These are phyloP conservation scores for Pseudomyrmex sp. DNA, from an alignment of 1,140 invertebrate species.

Conservation along the genomic window DNA sequence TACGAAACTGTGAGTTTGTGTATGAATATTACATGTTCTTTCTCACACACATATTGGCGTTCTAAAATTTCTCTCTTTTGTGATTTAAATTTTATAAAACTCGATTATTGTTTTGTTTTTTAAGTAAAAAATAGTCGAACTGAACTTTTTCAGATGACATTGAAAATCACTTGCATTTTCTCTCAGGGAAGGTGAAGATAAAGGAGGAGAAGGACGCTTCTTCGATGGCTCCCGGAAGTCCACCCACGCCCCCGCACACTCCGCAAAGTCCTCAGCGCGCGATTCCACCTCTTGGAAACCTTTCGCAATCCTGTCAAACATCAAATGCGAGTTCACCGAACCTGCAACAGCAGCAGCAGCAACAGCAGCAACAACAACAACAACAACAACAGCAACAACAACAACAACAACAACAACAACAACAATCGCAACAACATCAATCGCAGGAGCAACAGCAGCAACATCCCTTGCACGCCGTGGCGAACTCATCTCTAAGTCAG, in stretches of 20 bases:
- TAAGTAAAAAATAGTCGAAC: background rate
- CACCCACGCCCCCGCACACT: slow-evolving; percentile 83
- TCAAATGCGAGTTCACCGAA: slow-evolving; percentile 74
- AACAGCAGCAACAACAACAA: slow-evolving; percentile 43
- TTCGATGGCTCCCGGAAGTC: slow-evolving; percentile 83
- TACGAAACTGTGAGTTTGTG: slow-evolving; percentile 16
- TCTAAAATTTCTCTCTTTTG: background rate
- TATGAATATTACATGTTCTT: background rate
- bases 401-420: slow-evolving; percentile 59
- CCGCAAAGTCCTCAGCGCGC: slow-evolving; percentile 83
- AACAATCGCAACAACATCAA: slow-evolving; percentile 56
- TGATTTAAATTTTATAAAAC: background rate
- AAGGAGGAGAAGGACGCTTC: slow-evolving; percentile 83
- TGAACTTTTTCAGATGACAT: background rate
- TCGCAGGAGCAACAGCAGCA: slow-evolving; percentile 58
- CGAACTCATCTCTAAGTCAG: slow-evolving; percentile 79
- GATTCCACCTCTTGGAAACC: slow-evolving; percentile 77
- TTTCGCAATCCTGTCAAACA: slow-evolving; percentile 78
- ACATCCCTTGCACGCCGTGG: slow-evolving; percentile 71
- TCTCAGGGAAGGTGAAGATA: slow-evolving; percentile 81
- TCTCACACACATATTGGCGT: background rate
- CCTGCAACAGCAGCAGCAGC: slow-evolving; percentile 60
- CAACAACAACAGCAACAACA: no score
- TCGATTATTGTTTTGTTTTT: background rate
- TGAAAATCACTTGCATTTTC: background rate